Evolutionary conservation across 2,797 vertebrate species (phyloP).

Genomic region (Cryptoblepharus egeriae): DNA sequence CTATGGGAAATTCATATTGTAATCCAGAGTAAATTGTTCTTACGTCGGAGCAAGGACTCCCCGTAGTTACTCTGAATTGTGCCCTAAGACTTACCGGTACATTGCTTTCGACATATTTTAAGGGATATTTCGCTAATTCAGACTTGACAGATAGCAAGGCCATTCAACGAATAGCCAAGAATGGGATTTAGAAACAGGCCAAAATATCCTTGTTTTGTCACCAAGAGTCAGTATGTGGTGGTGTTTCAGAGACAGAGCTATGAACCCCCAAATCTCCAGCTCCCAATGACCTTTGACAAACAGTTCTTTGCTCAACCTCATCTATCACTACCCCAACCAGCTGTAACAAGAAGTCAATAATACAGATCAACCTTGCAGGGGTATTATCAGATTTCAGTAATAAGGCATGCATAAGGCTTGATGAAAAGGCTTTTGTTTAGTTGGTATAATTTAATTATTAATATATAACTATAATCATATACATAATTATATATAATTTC

Average conservation of each 20-base stretch:
- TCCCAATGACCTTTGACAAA: neutral
- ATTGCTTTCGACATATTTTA: neutral
- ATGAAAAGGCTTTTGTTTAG: too few relatives aligned
- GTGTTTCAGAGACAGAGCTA: neutral
- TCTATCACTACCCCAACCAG: neutral
- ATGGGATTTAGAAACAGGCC: neutral
- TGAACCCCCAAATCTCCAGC: neutral
- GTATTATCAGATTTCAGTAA: too few relatives aligned
- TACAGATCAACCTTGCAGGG: neutral
- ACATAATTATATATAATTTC: too few relatives aligned
- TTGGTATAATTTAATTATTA: too few relatives aligned
- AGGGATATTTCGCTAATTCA: constrained; percentile 20
- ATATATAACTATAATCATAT: too few relatives aligned
- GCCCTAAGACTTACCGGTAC: too few relatives aligned
- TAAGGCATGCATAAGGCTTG: too few relatives aligned
- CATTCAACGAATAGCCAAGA: neutral
- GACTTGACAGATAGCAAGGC: neutral
- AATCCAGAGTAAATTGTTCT: too few relatives aligned
- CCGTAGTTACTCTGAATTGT: too few relatives aligned
- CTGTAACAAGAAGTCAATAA: neutral
- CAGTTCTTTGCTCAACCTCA: neutral
- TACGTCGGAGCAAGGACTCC: too few relatives aligned
- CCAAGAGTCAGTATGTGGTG: neutral
- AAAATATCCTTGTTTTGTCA: neutral
- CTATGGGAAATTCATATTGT: too few relatives aligned